phyloP scores from a whole-genome alignment of 2,888 invertebrate genomes.

The Syrista parreyssii region DNA sequence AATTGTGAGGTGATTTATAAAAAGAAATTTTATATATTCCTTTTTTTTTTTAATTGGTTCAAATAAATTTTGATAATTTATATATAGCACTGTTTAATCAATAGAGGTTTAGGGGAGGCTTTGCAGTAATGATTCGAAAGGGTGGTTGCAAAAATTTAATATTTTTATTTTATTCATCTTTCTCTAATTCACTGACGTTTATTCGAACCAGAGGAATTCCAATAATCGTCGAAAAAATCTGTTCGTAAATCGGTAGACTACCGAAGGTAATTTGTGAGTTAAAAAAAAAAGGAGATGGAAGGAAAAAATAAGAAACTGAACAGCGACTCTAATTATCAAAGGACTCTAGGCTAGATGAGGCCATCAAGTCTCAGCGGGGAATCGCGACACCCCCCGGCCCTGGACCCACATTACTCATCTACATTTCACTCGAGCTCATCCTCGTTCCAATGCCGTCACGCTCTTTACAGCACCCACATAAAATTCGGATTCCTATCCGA shows the following conservation, averaged over 20 bases:
- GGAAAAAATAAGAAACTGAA: constrained; percentile 21
- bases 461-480: constrained; percentile 64
- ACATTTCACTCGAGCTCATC: constrained; percentile 56
- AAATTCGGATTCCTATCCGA: constrained; percentile 61
- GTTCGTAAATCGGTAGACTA: background rate
- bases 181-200: background rate
- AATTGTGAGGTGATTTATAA: background rate
- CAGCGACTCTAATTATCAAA: background rate
- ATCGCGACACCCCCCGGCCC: constrained; percentile 59
- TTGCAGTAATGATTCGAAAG: background rate
- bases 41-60: background rate
- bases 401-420: constrained; percentile 62
- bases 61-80: background rate
- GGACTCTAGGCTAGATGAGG: constrained; percentile 58
- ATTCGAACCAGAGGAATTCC: background rate
- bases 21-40: background rate
- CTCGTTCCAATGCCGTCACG: constrained; percentile 64
- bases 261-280: background rate
- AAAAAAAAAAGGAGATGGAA: background rate
- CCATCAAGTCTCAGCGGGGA: constrained; percentile 63
- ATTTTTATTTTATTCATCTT: background rate
- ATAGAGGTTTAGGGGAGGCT: background rate
- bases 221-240: background rate
- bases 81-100: background rate
- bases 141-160: background rate